These are phyloP conservation scores for Phania funesta DNA, from an alignment of 2,888 invertebrate genomes.

Conservation along the genomic window DNA sequence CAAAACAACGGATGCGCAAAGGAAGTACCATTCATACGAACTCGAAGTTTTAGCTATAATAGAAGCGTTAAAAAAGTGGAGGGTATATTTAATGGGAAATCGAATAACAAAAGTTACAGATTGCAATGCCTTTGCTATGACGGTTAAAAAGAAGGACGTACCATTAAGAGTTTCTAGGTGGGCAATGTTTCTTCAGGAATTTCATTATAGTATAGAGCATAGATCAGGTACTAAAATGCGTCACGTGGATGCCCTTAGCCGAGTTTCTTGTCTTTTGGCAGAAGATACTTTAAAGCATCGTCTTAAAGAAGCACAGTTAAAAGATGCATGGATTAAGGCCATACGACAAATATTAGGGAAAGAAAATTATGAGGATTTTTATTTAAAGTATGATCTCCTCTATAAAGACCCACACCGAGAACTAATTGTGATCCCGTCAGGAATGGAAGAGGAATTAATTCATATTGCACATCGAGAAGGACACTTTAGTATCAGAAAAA, in stretches of 20 bases:
- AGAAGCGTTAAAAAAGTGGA: slow-evolving; percentile 32
- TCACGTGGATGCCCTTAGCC: slow-evolving; percentile 57
- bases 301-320: slow-evolving; percentile 45
- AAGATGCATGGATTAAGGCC: slow-evolving; percentile 4
- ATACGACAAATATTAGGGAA: too few relatives aligned
- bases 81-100: slow-evolving; percentile 67
- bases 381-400: too few relatives aligned
- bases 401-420: too few relatives aligned
- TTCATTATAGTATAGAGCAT: slow-evolving; percentile 40
- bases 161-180: slow-evolving; percentile 50
- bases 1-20: slow-evolving; percentile 67
- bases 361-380: too few relatives aligned
- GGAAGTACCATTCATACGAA: slow-evolving; percentile 73
- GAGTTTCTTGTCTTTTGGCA: slow-evolving; percentile 44
- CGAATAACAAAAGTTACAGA: slow-evolving; percentile 70
- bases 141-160: slow-evolving; percentile 71
- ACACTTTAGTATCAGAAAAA: background rate
- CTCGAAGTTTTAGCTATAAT: slow-evolving; percentile 56
- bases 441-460: background rate
- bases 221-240: slow-evolving; percentile 44
- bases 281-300: slow-evolving; percentile 56
- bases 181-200: slow-evolving; percentile 57
- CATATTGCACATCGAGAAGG: background rate
- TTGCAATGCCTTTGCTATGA: slow-evolving; percentile 72
- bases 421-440: background rate